Percentiles rank a stretch among this genome's conserved stretches.
These are phyloP conservation scores for Psettodes erumei DNA, from an alignment of 2,113 vertebrate genomes.

Conservation along the genomic window DNA sequence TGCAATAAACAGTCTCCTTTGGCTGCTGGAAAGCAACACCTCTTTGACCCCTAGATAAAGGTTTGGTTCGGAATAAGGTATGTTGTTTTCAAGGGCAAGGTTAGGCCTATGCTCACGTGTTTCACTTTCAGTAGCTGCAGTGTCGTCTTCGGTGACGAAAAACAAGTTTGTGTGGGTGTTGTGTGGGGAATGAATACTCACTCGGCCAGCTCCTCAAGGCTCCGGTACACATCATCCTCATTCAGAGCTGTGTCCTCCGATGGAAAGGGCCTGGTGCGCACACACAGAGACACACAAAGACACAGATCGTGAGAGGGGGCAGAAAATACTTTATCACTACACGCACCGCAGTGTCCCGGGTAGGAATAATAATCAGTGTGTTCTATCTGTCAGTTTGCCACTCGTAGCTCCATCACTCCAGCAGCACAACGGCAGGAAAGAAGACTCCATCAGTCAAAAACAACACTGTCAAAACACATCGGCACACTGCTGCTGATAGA, in stretches of 20 bases:
- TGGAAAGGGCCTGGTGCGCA: slow-evolving; percentile 89
- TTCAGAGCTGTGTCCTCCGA: slow-evolving; percentile 94
- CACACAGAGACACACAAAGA: slow-evolving; percentile 47
- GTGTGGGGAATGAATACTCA: slow-evolving; percentile 79
- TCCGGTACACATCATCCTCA: slow-evolving; percentile 96
- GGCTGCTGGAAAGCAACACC: not conserved
- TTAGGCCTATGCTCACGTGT: not conserved
- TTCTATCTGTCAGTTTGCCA: slow-evolving; percentile 64
- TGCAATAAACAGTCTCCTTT: not conserved
- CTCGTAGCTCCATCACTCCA: slow-evolving; percentile 60
- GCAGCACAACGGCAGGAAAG: slow-evolving; percentile 56
- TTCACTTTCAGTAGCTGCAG: not conserved
- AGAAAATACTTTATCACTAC: slow-evolving; percentile 38
- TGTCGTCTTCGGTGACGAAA: not conserved
- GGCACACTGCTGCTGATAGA: slow-evolving; percentile 46
- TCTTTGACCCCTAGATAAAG: too few species aligned
- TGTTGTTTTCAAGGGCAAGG: not conserved
- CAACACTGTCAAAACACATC: slow-evolving; percentile 65
- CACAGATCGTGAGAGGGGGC: slow-evolving; percentile 26
- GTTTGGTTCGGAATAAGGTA: not conserved
- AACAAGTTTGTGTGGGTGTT: slow-evolving; percentile 16
- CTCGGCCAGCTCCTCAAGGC: slow-evolving; percentile 98
- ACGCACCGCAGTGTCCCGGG: slow-evolving; percentile 32
- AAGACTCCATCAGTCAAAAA: slow-evolving; percentile 64
- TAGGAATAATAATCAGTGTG: slow-evolving; percentile 45